Evolutionary conservation across 2,113 vertebrate species (phyloP).

Genomic region (Calyptommatus sinebrachiatus): DNA sequence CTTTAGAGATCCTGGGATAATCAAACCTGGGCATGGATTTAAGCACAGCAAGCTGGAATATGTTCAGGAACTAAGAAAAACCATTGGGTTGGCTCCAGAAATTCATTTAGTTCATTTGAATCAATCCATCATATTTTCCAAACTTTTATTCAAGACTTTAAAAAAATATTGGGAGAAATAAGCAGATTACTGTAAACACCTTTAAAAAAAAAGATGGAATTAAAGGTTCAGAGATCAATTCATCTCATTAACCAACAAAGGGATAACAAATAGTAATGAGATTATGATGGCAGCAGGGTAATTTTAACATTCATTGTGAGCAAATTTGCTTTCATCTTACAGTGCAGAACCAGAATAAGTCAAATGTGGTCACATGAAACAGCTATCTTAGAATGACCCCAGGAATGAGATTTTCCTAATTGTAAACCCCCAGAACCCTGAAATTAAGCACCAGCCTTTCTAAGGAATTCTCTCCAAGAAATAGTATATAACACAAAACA

Average conservation of each 20-base stretch:
- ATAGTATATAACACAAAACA: neutral
- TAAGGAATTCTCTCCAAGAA: neutral
- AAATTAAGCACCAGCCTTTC: neutral
- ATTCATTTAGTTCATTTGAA: neutral
- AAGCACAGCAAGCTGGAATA: neutral
- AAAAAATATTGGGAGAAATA: conserved; percentile 1
- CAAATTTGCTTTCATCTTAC: neutral
- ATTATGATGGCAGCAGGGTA: conserved; percentile 7
- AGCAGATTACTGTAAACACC: conserved; percentile 1
- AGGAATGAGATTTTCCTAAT: neutral
- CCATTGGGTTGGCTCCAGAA: neutral
- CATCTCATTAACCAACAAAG: conserved; percentile 9
- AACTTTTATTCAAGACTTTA: neutral
- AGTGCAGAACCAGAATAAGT: neutral
- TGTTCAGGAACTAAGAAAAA: neutral
- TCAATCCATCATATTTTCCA: neutral
- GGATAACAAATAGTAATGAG: conserved; percentile 11
- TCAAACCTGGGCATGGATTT: neutral
- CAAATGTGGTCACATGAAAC: neutral
- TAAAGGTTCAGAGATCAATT: conserved; percentile 8
- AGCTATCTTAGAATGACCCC: conserved; percentile 11
- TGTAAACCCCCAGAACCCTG: neutral
- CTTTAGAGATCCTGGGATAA: neutral
- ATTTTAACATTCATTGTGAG: conserved; percentile 20
- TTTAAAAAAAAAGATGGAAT: neutral